These are phyloP conservation scores for Raphicerus campestris DNA, from an alignment of 2,113 vertebrate species.

Conservation along the genomic window DNA sequence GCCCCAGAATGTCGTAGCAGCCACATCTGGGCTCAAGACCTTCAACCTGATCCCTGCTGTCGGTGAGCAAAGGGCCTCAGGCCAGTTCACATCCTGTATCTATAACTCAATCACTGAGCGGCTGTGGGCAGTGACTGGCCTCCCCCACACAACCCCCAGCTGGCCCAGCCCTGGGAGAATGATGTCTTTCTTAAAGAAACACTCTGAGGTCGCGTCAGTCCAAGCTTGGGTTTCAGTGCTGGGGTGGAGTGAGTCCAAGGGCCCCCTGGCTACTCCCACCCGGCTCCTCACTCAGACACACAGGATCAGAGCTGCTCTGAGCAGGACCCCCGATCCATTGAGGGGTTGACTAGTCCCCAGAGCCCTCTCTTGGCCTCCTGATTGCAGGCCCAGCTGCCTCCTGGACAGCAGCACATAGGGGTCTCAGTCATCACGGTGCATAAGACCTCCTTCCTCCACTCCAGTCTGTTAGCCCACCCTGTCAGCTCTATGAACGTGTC, in stretches of 20 bases:
- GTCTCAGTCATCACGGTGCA: fast-evolving
- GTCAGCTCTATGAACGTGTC: background rate
- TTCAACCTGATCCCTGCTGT: constrained; percentile 88
- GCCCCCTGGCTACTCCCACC: background rate
- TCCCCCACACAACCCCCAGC: no score
- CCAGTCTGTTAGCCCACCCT: background rate
- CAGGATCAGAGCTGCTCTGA: background rate
- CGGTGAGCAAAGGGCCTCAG: constrained; percentile 77
- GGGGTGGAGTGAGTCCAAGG: fast-evolving
- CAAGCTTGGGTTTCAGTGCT: background rate
- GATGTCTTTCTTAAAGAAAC: background rate
- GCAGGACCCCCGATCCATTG: background rate
- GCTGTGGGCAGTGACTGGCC: background rate
- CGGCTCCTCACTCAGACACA: background rate
- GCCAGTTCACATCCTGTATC: background rate
- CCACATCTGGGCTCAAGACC: constrained; percentile 80
- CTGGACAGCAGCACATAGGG: background rate
- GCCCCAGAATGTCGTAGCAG: constrained; percentile 83
- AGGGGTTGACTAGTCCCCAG: fast-evolving
- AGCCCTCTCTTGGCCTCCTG: background rate
- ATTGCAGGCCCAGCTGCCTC: background rate
- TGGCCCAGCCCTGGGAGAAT: background rate
- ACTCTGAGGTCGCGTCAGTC: background rate
- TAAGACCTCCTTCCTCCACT: background rate
- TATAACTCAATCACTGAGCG: background rate